These are phyloP conservation scores for Sisyra terminalis DNA, from an alignment of 2,888 invertebrate genomes.

Conservation along the genomic window DNA sequence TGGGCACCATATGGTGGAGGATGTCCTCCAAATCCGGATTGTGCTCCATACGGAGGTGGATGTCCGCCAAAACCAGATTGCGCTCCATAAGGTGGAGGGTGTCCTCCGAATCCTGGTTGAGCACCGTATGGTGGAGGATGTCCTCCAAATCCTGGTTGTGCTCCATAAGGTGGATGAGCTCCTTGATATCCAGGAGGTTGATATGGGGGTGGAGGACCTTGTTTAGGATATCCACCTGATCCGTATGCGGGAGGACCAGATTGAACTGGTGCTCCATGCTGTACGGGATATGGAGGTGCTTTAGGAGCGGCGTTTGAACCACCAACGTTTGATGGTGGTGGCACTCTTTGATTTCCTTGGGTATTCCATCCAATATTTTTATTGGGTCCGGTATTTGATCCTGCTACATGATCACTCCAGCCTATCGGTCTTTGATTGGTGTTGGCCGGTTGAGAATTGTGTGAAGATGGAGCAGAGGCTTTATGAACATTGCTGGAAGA, in stretches of 20 bases:
- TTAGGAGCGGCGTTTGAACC: neutral
- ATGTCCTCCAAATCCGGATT: slow-evolving; percentile 3
- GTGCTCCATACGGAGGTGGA: neutral
- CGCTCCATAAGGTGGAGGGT: too few relatives aligned
- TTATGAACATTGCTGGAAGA: too few relatives aligned
- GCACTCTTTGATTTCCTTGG: neutral
- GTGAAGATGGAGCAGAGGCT: neutral
- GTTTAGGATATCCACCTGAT: slow-evolving; percentile 1
- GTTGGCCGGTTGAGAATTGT: neutral
- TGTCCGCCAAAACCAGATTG: too few relatives aligned
- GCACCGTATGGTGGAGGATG: neutral
- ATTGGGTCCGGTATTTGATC: neutral
- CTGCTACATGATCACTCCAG: neutral
- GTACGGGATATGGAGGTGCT: slow-evolving; percentile 1
- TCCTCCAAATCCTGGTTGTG: neutral
- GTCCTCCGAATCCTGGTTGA: too few relatives aligned
- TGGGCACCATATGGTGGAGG: slow-evolving; percentile 1
- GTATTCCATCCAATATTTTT: too few relatives aligned
- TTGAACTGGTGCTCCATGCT: neutral
- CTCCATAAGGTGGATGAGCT: too few relatives aligned
- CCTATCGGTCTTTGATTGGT: slow-evolving; percentile 5
- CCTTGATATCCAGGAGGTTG: neutral
- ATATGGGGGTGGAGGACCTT: slow-evolving; percentile 1
- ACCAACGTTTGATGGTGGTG: neutral
- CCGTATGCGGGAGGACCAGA: slow-evolving; percentile 4